Conservation (phyloP, 2,113 vertebrate genomes). For the Etheostoma cragini region DNA sequence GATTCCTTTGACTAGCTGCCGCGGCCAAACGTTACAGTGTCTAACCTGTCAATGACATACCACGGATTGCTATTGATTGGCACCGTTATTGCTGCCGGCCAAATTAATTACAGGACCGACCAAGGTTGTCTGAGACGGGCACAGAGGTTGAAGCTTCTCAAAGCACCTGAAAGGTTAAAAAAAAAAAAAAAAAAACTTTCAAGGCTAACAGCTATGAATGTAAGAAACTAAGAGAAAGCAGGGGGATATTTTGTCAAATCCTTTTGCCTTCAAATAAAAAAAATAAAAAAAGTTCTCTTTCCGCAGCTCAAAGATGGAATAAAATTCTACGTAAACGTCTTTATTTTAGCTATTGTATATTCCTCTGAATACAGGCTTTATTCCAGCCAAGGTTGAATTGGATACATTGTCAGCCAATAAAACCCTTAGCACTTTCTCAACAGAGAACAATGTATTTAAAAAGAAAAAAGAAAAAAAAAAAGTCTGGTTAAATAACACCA, state of each 20-base stretch:
- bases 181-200: slow-evolving; percentile 39
- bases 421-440: too few species aligned
- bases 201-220: slow-evolving; percentile 51
- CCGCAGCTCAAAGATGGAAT: slow-evolving; percentile 29
- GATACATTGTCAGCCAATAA: not conserved
- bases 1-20: slow-evolving; percentile 71
- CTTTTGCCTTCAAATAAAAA: slow-evolving; percentile 26
- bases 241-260: slow-evolving; percentile 48
- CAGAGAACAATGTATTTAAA: too few species aligned
- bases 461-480: too few species aligned
- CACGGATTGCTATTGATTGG: slow-evolving; percentile 79
- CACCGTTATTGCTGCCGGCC: slow-evolving; percentile 76
- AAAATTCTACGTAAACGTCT: slow-evolving; percentile 27
- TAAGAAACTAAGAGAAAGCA: slow-evolving; percentile 34
- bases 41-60: slow-evolving; percentile 81
- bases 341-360: slow-evolving; percentile 26
- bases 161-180: slow-evolving; percentile 73
- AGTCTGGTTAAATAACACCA: not conserved
- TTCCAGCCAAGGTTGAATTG: slow-evolving; percentile 18
- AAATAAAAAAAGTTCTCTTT: slow-evolving; percentile 20
- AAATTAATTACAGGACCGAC: slow-evolving; percentile 80
- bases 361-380: slow-evolving; percentile 23
- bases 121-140: slow-evolving; percentile 68
- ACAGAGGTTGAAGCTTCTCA: slow-evolving; percentile 71
- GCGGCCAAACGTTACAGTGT: slow-evolving; percentile 77